phyloP scores from a whole-genome alignment of 2,797 vertebrate species.

The Sciurus carolinensis region DNA sequence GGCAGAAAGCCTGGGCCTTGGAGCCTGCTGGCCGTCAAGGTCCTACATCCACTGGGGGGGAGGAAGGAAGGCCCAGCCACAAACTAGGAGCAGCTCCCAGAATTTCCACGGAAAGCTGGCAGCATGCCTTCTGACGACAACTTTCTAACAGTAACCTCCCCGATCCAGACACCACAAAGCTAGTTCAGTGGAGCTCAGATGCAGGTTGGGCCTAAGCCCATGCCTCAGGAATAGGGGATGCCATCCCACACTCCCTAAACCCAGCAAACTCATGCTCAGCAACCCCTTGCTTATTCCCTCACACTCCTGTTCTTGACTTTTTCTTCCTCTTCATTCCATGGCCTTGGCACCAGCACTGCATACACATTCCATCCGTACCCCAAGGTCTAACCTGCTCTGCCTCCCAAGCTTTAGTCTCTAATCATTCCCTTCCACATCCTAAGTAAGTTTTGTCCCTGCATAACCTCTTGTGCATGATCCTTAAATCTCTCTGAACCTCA shows the following conservation, averaged over 20 bases:
- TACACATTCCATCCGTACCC: not conserved
- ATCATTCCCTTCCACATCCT: not conserved
- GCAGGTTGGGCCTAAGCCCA: not conserved
- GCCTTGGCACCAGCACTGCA: not conserved
- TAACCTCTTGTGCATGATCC: not conserved
- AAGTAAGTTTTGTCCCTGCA: conserved; percentile 40
- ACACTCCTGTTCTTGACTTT: not conserved
- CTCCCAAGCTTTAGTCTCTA: not conserved
- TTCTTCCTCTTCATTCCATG: not conserved
- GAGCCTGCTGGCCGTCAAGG: conserved; percentile 68
- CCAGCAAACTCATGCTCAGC: not conserved
- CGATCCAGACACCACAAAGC: conserved; percentile 44
- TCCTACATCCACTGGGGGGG: conserved; percentile 27
- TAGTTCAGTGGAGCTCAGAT: not conserved
- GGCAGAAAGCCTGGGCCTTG: conserved; percentile 77
- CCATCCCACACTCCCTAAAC: not conserved
- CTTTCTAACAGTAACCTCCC: conserved; percentile 66
- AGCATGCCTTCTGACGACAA: conserved; percentile 64
- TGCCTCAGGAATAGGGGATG: not conserved
- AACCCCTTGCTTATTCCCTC: not conserved
- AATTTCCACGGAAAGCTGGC: conserved; percentile 84
- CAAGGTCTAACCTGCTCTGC: not conserved
- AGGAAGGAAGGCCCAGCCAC: conserved; percentile 63
- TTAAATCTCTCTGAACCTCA: conserved; percentile 44
- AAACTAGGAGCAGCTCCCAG: conserved; percentile 78